Evolutionary conservation across 1,140 invertebrate genomes (phyloP), one percentile per base, ranked within the genome.

Genomic region (Drosophila subpulchrella): DNA sequence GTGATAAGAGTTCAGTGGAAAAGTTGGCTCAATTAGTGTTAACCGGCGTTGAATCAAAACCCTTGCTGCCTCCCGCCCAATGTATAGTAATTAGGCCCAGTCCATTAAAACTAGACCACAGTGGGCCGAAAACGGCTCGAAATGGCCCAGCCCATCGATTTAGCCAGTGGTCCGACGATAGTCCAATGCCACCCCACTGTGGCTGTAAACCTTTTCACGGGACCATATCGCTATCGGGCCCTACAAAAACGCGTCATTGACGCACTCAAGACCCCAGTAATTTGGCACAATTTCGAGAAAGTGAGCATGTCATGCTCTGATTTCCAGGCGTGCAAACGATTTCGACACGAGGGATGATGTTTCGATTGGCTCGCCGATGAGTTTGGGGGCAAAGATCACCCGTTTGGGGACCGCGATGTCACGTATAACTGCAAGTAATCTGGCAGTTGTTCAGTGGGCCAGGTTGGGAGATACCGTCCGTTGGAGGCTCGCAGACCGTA

Each of bases 1-100:
- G 32, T 13, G 53, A 75, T 75, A 75, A 75, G 73, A 66, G 54
- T 75, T 75, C 54, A 59, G 10, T 76, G 73, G 73, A 76, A 76
- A 76, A 67, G 61, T 68, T 67, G 47, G 30, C 34, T 36, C 12
- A 76, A 76, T 76, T 75, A 66, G 24, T 27, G 36, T 34, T 75
- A 75, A 75, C 27, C 44, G 51, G n/a, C 30, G 51, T 38, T 74
- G 71, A 75, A 75, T 75, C 70, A 75, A 75, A 75, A 65, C 54
- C 44, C 54, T 36, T 32, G 54, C 15, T 44, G 17, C 17, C 57
- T 7, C 1, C 17, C 17, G 11, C 17, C 15, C 15, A 6, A 46
- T 12, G 44, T 44, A 24, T 44, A 38, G 39, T 20, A 66, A 60
- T 63, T 44, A 44, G 60, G 53, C 36, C 36, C 17, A 8, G 7